A percentile compares a stretch with the other conserved stretches of the same genome.
These are phyloP conservation scores for Bovichtus variegatus DNA, from an alignment of 2,797 vertebrate genomes.

Conservation along the genomic window DNA sequence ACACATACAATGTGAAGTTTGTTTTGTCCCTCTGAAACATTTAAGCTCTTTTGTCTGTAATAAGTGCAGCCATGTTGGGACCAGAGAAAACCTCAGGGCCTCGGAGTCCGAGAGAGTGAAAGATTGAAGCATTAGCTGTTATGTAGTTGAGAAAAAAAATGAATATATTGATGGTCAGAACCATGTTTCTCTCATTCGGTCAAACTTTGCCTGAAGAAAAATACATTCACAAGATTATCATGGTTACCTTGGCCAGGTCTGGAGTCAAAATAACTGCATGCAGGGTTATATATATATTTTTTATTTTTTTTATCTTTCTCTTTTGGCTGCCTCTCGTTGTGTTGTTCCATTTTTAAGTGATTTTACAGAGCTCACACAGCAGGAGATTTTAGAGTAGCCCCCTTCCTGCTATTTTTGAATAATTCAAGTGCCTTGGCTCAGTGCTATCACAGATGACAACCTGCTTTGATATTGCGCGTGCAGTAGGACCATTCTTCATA, in stretches of 20 bases:
- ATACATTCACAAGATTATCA: constrained; percentile 47
- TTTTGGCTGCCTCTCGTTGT: constrained; percentile 18
- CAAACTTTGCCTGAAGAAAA: constrained; percentile 38
- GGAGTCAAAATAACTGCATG: constrained; percentile 27
- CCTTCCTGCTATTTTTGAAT: constrained; percentile 58
- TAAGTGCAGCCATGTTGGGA: neutral
- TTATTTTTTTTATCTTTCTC: constrained; percentile 23
- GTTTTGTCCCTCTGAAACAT: neutral
- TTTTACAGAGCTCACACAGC: constrained; percentile 57
- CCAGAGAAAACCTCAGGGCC: constrained; percentile 8
- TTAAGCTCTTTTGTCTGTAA: neutral
- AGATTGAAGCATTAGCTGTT: constrained; percentile 29
- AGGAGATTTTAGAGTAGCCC: constrained; percentile 49
- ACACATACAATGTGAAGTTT: neutral
- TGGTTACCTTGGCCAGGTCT: constrained; percentile 39
- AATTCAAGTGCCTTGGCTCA: constrained; percentile 47
- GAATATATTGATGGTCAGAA: constrained; percentile 46
- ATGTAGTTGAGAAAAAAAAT: constrained; percentile 32
- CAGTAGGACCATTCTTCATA: constrained; percentile 51
- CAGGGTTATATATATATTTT: neutral
- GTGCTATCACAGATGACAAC: constrained; percentile 58
- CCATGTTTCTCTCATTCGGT: constrained; percentile 23
- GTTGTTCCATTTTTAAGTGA: constrained; percentile 61
- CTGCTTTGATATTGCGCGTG: constrained; percentile 59
- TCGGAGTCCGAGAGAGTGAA: constrained; percentile 25